Conservation (phyloP, 2,113 vertebrate genomes). For the Siniperca knerii region DNA sequence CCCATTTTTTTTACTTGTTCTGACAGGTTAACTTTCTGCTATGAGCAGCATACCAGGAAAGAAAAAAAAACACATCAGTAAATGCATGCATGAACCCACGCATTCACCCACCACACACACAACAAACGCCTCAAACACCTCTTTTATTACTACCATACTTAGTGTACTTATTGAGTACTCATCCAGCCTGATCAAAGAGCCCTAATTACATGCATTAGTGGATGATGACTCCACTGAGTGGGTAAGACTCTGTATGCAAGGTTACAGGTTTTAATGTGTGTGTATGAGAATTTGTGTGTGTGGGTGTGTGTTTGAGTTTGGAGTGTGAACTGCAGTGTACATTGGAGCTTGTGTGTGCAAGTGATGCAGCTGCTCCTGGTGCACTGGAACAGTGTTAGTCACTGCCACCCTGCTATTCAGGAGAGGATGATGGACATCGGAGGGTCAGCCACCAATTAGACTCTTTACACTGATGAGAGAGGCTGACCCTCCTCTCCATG, state of each 20-base stretch:
- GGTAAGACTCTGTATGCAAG: constrained; percentile 40
- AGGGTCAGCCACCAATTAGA: constrained; percentile 69
- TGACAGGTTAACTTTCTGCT: constrained; percentile 15
- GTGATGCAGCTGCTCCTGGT: constrained; percentile 18
- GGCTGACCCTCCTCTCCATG: constrained; percentile 11
- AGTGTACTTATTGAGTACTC: constrained; percentile 57
- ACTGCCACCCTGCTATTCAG: constrained; percentile 47
- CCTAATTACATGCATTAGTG: constrained; percentile 74
- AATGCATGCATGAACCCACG: constrained; percentile 35
- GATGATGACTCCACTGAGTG: constrained; percentile 59
- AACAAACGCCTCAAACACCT: constrained; percentile 36
- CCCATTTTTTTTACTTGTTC: not conserved
- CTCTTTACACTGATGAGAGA: constrained; percentile 58
- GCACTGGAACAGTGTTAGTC: constrained; percentile 48
- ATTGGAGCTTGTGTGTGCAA: constrained; percentile 9
- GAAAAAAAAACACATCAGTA: constrained; percentile 17
- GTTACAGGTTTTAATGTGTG: constrained; percentile 50
- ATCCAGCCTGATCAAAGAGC: constrained; percentile 62
- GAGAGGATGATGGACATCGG: constrained; percentile 53
- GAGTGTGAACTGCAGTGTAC: constrained; percentile 22
- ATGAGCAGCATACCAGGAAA: not conserved
- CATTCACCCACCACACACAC: constrained; percentile 42
- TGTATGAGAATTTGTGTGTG: constrained; percentile 39
- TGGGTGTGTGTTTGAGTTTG: constrained; percentile 19
- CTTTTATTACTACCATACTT: constrained; percentile 30